Conservation (phyloP, 2,113 vertebrate genomes). For the Mus pahari region DNA sequence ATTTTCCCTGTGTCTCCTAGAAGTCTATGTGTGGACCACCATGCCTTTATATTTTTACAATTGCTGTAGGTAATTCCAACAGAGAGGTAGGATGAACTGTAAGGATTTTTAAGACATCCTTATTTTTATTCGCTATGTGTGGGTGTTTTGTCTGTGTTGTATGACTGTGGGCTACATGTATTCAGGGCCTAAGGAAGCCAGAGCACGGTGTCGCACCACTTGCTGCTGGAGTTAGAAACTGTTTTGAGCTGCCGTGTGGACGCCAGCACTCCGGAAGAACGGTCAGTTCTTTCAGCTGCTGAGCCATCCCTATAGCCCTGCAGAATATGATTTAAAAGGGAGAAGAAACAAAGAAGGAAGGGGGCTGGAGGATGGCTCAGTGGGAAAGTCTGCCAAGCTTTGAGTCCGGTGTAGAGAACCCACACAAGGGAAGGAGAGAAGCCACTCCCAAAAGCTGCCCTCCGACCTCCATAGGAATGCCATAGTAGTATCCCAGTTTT, state of each 20-base stretch:
- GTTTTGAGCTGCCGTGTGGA: neutral
- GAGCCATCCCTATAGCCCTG: neutral
- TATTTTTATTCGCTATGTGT: neutral
- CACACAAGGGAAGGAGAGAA: neutral
- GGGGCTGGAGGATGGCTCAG: neutral
- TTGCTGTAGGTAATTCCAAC: slow-evolving; percentile 24
- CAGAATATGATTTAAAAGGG: neutral
- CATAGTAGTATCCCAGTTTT: neutral
- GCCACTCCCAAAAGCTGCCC: neutral
- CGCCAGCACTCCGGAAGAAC: neutral
- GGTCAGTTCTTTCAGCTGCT: neutral
- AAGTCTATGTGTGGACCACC: neutral
- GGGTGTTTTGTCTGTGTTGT: neutral
- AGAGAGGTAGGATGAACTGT: neutral
- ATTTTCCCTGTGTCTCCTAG: neutral
- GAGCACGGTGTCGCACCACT: neutral
- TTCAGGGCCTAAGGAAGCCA: neutral
- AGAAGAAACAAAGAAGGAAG: neutral
- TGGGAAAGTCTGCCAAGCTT: neutral
- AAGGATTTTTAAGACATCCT: neutral
- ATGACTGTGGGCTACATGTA: neutral
- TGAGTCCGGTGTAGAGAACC: neutral
- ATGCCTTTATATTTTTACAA: neutral
- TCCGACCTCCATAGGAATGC: neutral
- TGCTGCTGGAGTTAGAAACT: neutral